Evolutionary conservation across 2,888 invertebrate species (phyloP), one percentile per base, ranked within the genome.

Genomic region (Agonopterix subpropinquella): DNA sequence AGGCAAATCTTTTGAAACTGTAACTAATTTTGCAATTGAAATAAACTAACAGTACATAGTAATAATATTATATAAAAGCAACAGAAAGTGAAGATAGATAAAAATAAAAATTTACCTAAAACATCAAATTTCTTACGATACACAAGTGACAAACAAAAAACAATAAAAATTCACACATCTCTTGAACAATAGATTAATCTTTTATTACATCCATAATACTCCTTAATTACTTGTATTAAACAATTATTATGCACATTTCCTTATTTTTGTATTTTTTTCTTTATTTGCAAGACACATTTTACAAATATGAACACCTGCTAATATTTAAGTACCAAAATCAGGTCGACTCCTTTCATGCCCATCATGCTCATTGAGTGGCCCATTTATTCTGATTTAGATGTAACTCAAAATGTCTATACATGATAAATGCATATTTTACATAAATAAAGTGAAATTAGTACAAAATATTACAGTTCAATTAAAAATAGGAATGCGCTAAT

Each of bases 231-330:
- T 52, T 58, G 42, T 55, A 28, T 28, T 28, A 53, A 55, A 58
- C 47, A 57, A 53, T 54, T 75, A 80, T 79, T 82, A 82, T 81
- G 77, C 79, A 73, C 65, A 67, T 68, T 67, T 67, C 49, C 54
- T 66, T 65, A 58, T 67, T 69, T 64, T 57, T 57, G 50, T 53
- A 46, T 62, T 58, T 67, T 60, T 66, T 61, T 65, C 51, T 56
- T 63, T 48, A 47, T 55, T 70, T 69, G 65, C 64, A 65, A 73
- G 65, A 71, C 58, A 61, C 59, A 65, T 63, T 28, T 28, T 28
- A 28, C 28, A 52, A 47, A 47, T 41, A 59, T 51, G 53, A 59
- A 58, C 61, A 54, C 49, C 56, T 50, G 48, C 50, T 60, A 60
- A 61, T 41, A 46, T 58, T 68, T 80, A 80, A 77, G 77, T 79